These are phyloP conservation scores for Coreoperca whiteheadi DNA, from an alignment of 2,113 vertebrate species.

Conservation along the genomic window DNA sequence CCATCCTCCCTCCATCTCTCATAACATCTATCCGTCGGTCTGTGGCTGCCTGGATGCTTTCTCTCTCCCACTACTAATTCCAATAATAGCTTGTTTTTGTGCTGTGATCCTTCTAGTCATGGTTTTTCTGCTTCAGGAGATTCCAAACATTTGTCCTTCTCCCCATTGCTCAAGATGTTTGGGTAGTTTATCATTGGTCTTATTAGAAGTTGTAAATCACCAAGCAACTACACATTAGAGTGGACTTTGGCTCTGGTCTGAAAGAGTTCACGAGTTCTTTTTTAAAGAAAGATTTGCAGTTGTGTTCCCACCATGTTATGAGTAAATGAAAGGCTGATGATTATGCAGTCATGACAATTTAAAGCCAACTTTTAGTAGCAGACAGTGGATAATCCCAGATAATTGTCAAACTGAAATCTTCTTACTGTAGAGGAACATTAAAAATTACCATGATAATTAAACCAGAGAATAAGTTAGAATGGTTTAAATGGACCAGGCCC, in stretches of 20 bases:
- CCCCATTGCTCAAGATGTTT: neutral
- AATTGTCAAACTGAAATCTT: conserved; percentile 21
- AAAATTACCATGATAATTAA: conserved; percentile 21
- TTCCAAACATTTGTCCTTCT: conserved; percentile 26
- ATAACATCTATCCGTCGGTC: conserved; percentile 24
- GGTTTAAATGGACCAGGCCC: conserved; percentile 5
- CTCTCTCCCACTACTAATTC: conserved; percentile 18
- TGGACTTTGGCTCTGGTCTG: neutral
- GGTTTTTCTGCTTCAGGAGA: conserved; percentile 23
- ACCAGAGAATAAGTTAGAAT: neutral
- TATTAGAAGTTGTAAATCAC: neutral
- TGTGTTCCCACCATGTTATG: neutral
- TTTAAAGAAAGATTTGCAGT: neutral
- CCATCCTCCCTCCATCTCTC: conserved; percentile 14
- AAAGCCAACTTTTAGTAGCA: neutral
- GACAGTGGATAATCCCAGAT: conserved; percentile 27
- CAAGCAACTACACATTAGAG: neutral
- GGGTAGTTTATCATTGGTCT: neutral
- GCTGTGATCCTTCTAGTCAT: neutral
- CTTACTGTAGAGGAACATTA: neutral
- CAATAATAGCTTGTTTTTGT: conserved; percentile 49
- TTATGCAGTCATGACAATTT: neutral
- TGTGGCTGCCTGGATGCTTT: neutral
- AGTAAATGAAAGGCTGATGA: neutral
- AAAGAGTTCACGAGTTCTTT: neutral